Evolutionary conservation across 2,797 vertebrate species (phyloP).

Genomic region (Halcyon smyrnensis): DNA sequence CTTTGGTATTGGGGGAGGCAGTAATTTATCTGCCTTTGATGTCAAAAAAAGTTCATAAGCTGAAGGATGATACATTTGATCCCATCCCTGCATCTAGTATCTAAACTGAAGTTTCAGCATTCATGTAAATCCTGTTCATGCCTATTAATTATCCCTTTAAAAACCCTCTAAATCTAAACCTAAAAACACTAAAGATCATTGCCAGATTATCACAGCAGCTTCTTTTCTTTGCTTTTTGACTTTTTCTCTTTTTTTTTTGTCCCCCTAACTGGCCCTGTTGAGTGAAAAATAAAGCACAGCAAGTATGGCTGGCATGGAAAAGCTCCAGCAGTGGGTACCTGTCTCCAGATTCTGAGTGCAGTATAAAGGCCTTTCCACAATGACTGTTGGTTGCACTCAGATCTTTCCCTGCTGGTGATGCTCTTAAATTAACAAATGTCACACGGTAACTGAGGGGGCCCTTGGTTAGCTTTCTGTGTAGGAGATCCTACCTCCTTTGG

Average conservation of each 20-base stretch:
- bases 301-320: background rate
- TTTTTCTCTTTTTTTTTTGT: background rate
- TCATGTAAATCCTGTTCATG: background rate
- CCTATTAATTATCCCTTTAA: background rate
- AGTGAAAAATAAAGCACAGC: background rate
- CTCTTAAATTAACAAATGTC: background rate
- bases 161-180: background rate
- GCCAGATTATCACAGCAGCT: background rate
- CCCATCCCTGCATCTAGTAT: background rate
- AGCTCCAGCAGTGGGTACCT: background rate
- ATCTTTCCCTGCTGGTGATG: background rate
- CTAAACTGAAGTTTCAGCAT: background rate
- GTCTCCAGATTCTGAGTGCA: background rate
- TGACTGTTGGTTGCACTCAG: background rate
- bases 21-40: background rate
- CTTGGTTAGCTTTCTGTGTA: background rate
- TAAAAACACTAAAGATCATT: background rate
- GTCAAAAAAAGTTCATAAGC: background rate
- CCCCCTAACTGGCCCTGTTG: background rate
- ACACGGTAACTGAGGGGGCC: background rate
- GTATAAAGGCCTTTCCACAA: background rate
- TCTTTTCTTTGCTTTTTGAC: background rate
- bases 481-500: background rate
- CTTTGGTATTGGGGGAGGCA: background rate
- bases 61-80: background rate